phyloP scores from a whole-genome alignment of 1,140 invertebrate species.

The Reticulitermes speratus region DNA sequence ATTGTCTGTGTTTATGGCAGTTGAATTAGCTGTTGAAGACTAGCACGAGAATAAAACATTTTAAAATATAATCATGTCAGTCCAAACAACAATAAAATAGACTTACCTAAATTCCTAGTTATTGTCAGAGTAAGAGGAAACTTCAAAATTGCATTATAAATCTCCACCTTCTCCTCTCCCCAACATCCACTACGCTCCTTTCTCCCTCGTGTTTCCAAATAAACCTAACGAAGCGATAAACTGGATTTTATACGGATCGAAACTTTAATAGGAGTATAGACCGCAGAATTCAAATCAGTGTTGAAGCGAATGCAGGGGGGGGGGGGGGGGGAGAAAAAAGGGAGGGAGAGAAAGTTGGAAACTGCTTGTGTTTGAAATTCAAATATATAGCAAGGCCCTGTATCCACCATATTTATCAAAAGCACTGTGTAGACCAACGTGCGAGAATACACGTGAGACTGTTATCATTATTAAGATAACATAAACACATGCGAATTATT shows the following conservation, averaged over 20 bases:
- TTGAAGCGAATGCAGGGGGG: background rate
- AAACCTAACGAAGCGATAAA: conserved; percentile 16
- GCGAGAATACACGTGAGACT: background rate
- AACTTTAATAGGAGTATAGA: conserved; percentile 14
- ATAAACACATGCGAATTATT: background rate
- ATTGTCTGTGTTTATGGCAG: too few species aligned
- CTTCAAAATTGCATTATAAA: background rate
- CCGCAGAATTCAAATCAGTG: conserved; percentile 18
- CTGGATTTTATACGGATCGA: conserved; percentile 15
- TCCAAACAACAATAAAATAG: background rate
- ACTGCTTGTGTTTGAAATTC: background rate
- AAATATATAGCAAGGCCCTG: background rate
- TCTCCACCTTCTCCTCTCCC: background rate
- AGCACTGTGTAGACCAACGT: background rate
- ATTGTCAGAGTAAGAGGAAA: background rate
- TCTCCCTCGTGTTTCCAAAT: background rate
- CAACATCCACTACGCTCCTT: background rate
- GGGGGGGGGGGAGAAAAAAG: background rate
- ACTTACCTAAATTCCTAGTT: background rate
- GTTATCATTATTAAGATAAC: background rate
- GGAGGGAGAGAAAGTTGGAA: background rate
- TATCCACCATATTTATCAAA: background rate
- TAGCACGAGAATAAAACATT: background rate
- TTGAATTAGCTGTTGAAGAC: background rate
- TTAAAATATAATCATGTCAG: background rate